These are phyloP conservation scores for Pilophorus perplexus DNA, from an alignment of 2,888 invertebrate species.

Conservation along the genomic window DNA sequence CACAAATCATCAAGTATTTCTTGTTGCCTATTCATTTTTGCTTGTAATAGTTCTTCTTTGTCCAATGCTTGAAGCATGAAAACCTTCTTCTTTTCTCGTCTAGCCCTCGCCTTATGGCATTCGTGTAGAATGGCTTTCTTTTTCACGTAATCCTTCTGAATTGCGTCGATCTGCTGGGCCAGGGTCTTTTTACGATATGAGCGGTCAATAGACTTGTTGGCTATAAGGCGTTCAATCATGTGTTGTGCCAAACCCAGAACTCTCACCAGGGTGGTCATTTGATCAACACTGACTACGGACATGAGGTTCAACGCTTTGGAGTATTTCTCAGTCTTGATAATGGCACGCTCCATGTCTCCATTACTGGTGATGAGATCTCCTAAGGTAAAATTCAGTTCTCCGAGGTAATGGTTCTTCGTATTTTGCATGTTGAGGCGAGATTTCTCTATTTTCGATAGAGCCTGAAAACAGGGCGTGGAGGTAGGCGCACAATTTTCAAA, in stretches of 20 bases:
- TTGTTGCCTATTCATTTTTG: no score
- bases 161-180: constrained; percentile 17
- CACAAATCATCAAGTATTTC: no score
- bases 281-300: not conserved
- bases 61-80: not conserved
- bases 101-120: not conserved
- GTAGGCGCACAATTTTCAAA: no score
- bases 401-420: not conserved
- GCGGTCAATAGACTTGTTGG: not conserved
- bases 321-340: not conserved
- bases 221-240: constrained; percentile 10
- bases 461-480: no score
- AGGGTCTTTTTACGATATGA: not conserved
- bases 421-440: not conserved
- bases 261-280: not conserved
- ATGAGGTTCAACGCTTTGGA: not conserved
- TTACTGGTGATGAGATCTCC: not conserved
- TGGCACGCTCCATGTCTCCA: not conserved
- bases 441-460: not conserved
- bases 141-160: constrained; percentile 1
- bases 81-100: not conserved
- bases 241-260: not conserved
- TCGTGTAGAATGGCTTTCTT: not conserved
- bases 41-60: not conserved
- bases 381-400: not conserved